These are phyloP conservation scores for Sarcophaga bullata DNA, from an alignment of 1,140 invertebrate species.

Conservation along the genomic window DNA sequence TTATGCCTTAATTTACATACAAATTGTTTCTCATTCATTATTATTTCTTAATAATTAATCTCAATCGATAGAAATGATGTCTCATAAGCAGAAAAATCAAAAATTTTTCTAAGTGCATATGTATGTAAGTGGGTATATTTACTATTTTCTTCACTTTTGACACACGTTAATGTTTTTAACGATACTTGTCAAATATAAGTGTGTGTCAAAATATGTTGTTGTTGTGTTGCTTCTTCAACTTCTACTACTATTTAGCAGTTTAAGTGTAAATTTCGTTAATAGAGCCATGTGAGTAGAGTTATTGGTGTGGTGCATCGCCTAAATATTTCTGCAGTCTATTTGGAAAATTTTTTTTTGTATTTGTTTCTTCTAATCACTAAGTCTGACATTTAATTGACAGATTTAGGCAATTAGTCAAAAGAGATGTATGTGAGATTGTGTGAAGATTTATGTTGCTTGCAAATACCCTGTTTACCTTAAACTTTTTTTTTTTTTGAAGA, in stretches of 20 bases:
- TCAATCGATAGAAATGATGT: too few relatives aligned
- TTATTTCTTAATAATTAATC: too few relatives aligned
- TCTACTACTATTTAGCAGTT: neutral
- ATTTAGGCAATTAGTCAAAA: slow-evolving; percentile 53
- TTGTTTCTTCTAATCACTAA: neutral
- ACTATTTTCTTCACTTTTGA: slow-evolving; percentile 26
- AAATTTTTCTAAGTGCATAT: too few relatives aligned
- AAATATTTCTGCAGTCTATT: neutral
- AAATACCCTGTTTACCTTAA: slow-evolving; percentile 31
- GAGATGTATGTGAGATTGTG: neutral
- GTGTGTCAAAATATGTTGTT: neutral
- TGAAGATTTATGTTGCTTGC: neutral
- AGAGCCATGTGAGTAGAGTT: too few relatives aligned
- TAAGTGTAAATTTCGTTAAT: neutral
- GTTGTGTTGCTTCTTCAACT: neutral
- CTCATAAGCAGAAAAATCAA: too few relatives aligned
- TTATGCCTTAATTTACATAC: too few relatives aligned
- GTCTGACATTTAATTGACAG: slow-evolving; percentile 59
- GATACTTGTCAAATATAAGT: slow-evolving; percentile 44
- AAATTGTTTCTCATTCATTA: too few relatives aligned
- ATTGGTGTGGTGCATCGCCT: neutral
- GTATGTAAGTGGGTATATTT: neutral
- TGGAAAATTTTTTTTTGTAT: neutral
- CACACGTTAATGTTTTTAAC: slow-evolving; percentile 29
- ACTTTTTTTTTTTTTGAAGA: neutral